These are phyloP conservation scores for Microchrysa polita DNA, from an alignment of 2,888 invertebrate genomes.

Conservation along the genomic window DNA sequence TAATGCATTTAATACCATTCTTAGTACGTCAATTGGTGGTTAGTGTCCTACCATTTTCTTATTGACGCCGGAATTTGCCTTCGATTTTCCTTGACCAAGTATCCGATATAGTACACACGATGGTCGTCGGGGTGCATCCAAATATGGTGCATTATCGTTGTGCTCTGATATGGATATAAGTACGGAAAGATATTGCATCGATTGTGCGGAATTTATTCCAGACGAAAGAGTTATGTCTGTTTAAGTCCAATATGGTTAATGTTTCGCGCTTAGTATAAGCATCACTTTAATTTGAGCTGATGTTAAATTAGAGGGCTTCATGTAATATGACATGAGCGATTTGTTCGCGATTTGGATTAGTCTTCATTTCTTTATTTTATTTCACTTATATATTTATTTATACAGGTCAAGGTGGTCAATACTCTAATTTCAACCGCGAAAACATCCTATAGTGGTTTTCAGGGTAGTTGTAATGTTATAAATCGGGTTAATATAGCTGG, in stretches of 20 bases:
- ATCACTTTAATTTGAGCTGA: no score
- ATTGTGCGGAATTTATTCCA: not conserved
- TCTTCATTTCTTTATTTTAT: no score
- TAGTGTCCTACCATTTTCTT: not conserved
- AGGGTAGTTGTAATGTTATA: no score
- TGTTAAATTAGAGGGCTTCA: no score
- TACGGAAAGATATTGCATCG: not conserved
- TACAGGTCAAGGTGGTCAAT: no score
- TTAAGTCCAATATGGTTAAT: conserved; percentile 8
- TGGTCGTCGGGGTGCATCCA: not conserved
- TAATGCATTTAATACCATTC: conserved; percentile 26
- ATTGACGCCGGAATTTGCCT: not conserved
- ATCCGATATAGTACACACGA: conserved; percentile 10
- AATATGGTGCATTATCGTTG: not conserved
- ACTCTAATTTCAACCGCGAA: no score
- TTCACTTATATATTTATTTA: no score
- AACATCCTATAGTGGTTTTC: no score
- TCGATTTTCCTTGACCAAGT: not conserved
- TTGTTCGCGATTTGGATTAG: no score
- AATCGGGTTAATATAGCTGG: no score
- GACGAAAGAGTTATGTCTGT: conserved; percentile 5
- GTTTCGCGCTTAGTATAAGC: not conserved
- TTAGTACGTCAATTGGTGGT: not conserved
- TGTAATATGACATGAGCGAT: no score
- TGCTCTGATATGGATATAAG: not conserved